Evolutionary conservation across 1,140 invertebrate genomes (phyloP), one percentile per base, ranked within the genome.

Genomic region (Euborellia annulipes): DNA sequence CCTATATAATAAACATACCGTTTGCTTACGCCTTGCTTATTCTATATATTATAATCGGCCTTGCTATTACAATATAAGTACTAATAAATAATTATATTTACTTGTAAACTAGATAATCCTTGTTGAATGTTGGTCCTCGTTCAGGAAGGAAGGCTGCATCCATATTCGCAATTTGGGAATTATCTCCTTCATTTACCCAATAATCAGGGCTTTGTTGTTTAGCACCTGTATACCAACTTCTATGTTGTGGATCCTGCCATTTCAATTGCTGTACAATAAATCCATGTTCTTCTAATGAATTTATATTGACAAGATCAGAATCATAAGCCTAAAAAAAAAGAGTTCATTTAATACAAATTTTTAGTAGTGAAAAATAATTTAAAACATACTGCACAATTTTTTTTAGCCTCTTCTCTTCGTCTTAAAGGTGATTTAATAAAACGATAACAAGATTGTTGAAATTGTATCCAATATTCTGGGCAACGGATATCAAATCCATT

Each of bases 141-240:
- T 75, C 68, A 3, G 71, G 79, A 43, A 90, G 67, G 58, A 91
- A 85, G 2, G 85, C 82, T 62, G 82, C 80, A 48, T 91, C 85
- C 59, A 90, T 72, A 51, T 83, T 81, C 30, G 70, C 61, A 17
- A 92, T 62, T 43, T 79, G 77, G 8, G 76, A 72, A 18, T 75
- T 76, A 65, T 92, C 87, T n/a, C 61, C 71, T 52, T 87, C 82
- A 63, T 92, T 93, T 0, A 77, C 62, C 85, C 87, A 93, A 48
- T 75, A 76, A 37, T 79, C 79, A 3, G 76, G 75, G 1, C 73
- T 72, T 39, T 76, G 72, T 57, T 85, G 80, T 36, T 73, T 73
- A 2, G 78, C 76, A 17, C 84, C 82, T 19, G 83, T 79, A 52
- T 87, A 91, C 84, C 88, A 94, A n/a, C 74, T 71, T 40, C 81